These are phyloP conservation scores for Nemurella pictetii DNA, from an alignment of 2,888 invertebrate genomes.

Conservation along the genomic window DNA sequence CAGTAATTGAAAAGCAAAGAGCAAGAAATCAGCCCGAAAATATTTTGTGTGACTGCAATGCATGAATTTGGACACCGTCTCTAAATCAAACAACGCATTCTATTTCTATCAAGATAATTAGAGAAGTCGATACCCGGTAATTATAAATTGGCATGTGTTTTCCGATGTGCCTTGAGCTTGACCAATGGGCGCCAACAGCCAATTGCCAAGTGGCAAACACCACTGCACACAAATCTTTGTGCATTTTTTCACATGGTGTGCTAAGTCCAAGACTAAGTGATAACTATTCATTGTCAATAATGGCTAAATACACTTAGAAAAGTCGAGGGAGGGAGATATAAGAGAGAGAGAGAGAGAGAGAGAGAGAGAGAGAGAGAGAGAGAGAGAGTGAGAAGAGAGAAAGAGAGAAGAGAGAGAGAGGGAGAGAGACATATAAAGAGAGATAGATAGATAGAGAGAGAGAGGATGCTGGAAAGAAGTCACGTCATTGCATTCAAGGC, in stretches of 20 bases:
- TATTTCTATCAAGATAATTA: no score
- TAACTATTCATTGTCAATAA: not conserved
- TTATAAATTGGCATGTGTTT: no score
- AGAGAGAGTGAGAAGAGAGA: not conserved
- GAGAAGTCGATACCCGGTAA: no score
- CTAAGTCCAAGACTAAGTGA: not conserved
- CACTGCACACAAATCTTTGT: not conserved
- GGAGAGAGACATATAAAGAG: not conserved
- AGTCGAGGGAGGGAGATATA: not conserved
- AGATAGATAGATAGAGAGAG: not conserved
- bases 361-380: not conserved
- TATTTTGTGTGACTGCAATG: no score
- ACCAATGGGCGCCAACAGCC: not conserved
- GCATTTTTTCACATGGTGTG: not conserved
- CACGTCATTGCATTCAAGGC: constrained; percentile 22
- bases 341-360: not conserved
- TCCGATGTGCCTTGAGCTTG: not conserved
- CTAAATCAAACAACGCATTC: no score
- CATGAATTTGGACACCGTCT: no score
- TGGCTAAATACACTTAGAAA: not conserved
- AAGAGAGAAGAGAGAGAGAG: no score
- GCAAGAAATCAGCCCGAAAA: no score
- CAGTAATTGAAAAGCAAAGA: no score
- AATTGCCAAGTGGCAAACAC: no score
- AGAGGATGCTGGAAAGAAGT: not conserved